Evolutionary conservation across 35 echinoderm and acorn worm species (phyloP).

Genomic region (Ophiothrix spiculata): DNA sequence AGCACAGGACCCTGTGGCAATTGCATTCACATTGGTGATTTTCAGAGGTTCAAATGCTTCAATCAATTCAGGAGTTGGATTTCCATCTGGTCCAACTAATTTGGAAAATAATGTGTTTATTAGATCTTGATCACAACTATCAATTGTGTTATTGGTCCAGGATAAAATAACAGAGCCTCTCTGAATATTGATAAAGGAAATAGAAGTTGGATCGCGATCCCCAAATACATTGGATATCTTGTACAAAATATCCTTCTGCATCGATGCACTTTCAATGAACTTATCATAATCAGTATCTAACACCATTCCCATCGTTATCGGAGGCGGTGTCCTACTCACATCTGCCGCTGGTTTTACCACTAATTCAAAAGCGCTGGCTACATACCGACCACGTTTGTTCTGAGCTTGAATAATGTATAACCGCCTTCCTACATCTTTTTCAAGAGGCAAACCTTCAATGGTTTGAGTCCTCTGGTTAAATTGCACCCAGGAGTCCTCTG

Average conservation of each 20-base stretch:
- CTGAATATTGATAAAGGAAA: slow-evolving; percentile 69
- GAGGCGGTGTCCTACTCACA: slow-evolving; percentile 32
- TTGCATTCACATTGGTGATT: slow-evolving; percentile 62
- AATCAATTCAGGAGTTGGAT: slow-evolving; percentile 65
- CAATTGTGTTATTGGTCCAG: slow-evolving; percentile 93
- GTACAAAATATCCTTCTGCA: slow-evolving; percentile 73
- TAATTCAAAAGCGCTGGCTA: slow-evolving; percentile 65
- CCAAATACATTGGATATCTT: slow-evolving; percentile 78
- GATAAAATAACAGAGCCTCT: slow-evolving; percentile 86
- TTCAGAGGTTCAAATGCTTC: slow-evolving; percentile 78
- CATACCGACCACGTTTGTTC: slow-evolving; percentile 49
- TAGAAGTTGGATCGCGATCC: slow-evolving; percentile 74
- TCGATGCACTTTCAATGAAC: slow-evolving; percentile 61
- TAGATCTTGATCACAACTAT: slow-evolving; percentile 56
- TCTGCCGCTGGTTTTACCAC: slow-evolving; percentile 37
- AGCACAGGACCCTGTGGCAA: slow-evolving; percentile 56
- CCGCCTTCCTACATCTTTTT: slow-evolving; percentile 14
- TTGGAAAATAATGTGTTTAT: slow-evolving; percentile 75
- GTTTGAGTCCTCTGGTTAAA: slow-evolving; percentile 65
- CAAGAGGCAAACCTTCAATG: slow-evolving; percentile 45
- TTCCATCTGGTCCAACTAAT: slow-evolving; percentile 70
- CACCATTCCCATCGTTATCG: slow-evolving; percentile 73
- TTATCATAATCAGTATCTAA: slow-evolving; percentile 86
- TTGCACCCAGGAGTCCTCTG: slow-evolving; percentile 49
- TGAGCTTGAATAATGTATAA: slow-evolving; percentile 62